Evolutionary conservation across 2,888 invertebrate species (phyloP), one percentile per base, ranked within the genome.

Genomic region (Caenorhabditis virilis): DNA sequence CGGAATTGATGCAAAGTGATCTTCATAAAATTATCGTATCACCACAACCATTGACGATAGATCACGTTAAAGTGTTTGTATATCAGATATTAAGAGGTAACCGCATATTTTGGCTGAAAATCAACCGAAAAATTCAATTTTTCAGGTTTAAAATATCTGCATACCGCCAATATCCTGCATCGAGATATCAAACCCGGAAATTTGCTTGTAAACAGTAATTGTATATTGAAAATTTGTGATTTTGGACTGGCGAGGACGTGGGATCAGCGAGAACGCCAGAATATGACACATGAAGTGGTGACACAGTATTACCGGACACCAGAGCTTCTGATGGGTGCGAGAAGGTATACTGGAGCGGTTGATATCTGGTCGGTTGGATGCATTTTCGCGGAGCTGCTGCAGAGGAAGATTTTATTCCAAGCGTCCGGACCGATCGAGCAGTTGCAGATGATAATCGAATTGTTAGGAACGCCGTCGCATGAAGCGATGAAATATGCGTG

Each of bases 51-150:
- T 90, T 98, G 79, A 94, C 95, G 82, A 90, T 95, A 77, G 98
- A 98, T 88, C 98, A 98, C 89, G 95, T 98, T 87, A 98, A 98
- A 90, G 95, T 98, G 87, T 98, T 98, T 89, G 91, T 98, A 83
- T 98, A 98, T 87, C 98, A 98, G 88, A 97, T 99, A 87, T 89
- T 98, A 83, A 89, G 98, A 88, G 97, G 95, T 90, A 23, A 7
- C 16, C 4, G n/a, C 11, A 20, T n/a, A n/a, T n/a, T n/a, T n/a
- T n/a, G n/a, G 25, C 6, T 11, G 5, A 7, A 42, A 42, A 42
- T 4, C 6, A 9, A 11, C 22, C 20, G 16, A 22, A 25, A 42
- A 42, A 11, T 4, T 20, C 42, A 16, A 42, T 11, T 9, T 42
- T 87, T 18, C 87, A 92, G 93, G 93, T 82, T 88, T 98, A 81